phyloP scores from a whole-genome alignment of 1,140 invertebrate genomes.

The Batillaria attramentaria region DNA sequence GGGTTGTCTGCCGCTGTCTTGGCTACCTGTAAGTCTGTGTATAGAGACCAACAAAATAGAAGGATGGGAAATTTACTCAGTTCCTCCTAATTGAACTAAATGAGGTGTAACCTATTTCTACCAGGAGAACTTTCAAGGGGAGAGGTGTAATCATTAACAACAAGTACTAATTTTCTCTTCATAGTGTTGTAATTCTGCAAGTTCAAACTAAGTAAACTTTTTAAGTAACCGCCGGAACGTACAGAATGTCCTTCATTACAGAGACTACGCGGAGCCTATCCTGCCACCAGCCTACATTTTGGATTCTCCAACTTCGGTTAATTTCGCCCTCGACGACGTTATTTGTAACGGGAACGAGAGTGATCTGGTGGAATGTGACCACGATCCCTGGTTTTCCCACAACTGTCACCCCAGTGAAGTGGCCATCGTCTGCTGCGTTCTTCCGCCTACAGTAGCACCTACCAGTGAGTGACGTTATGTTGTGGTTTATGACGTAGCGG shows the following conservation, averaged over 20 bases:
- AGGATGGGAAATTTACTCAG: too few relatives aligned
- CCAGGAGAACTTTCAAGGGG: not conserved
- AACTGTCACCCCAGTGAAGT: conserved; percentile 56
- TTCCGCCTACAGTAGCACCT: too few relatives aligned
- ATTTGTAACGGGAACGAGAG: conserved; percentile 56
- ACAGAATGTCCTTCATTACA: conserved; percentile 6
- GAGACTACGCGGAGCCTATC: conserved; percentile 30
- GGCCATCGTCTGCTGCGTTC: conserved; percentile 54
- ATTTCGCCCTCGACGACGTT: conserved; percentile 76
- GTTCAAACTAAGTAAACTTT: not conserved
- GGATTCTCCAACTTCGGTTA: not conserved
- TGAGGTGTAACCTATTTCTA: too few relatives aligned
- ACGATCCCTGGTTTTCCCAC: conserved; percentile 51
- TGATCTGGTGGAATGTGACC: conserved; percentile 50
- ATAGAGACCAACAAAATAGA: too few relatives aligned
- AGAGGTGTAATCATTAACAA: too few relatives aligned
- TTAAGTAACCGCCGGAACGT: not conserved
- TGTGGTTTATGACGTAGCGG: too few relatives aligned
- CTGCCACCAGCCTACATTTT: conserved; percentile 19
- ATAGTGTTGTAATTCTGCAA: not conserved
- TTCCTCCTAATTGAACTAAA: too few relatives aligned
- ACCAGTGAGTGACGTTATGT: too few relatives aligned
- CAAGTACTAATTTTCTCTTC: not conserved
- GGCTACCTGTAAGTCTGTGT: conserved; percentile 69
- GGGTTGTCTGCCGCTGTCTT: conserved; percentile 86